Percentiles rank a stretch among this genome's conserved stretches.
Conservation (phyloP, 2,888 invertebrate genomes). For the Osedax fenrisi region DNA sequence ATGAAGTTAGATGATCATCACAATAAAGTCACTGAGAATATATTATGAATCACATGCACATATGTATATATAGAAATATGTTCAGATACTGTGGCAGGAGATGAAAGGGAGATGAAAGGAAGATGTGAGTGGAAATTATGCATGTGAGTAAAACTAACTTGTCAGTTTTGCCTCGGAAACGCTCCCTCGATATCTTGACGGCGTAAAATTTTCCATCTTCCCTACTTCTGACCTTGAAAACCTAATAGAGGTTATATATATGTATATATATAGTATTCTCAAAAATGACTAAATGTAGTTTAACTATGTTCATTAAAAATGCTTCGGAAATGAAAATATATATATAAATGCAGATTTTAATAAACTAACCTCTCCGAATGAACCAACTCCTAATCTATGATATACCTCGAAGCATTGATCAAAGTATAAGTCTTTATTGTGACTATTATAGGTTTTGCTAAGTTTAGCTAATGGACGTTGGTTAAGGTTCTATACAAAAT, state of each 20-base stretch:
- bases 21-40: too few relatives aligned
- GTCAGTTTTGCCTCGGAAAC: slow-evolving; percentile 57
- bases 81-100: too few relatives aligned
- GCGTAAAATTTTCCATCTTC: slow-evolving; percentile 62
- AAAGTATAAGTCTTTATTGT: slow-evolving; percentile 56
- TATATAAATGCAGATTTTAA: too few relatives aligned
- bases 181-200: slow-evolving; percentile 60
- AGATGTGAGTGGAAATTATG: too few relatives aligned
- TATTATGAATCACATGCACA: too few relatives aligned
- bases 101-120: too few relatives aligned
- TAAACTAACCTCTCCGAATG: slow-evolving; percentile 60
- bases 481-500: too few relatives aligned
- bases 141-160: slow-evolving; percentile 43
- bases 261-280: background rate
- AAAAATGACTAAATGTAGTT: background rate
- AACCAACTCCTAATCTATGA: slow-evolving; percentile 61
- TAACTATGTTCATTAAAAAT: background rate
- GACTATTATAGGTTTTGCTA: slow-evolving; percentile 47
- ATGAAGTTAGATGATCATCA: too few relatives aligned
- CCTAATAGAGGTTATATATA: slow-evolving; percentile 44
- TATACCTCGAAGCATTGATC: slow-evolving; percentile 60
- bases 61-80: too few relatives aligned
- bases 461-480: slow-evolving; percentile 38
- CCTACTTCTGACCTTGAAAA: slow-evolving; percentile 59
- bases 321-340: too few relatives aligned